phyloP scores from a whole-genome alignment of 2,888 invertebrate genomes.

The Mimumesa dahlbomi region DNA sequence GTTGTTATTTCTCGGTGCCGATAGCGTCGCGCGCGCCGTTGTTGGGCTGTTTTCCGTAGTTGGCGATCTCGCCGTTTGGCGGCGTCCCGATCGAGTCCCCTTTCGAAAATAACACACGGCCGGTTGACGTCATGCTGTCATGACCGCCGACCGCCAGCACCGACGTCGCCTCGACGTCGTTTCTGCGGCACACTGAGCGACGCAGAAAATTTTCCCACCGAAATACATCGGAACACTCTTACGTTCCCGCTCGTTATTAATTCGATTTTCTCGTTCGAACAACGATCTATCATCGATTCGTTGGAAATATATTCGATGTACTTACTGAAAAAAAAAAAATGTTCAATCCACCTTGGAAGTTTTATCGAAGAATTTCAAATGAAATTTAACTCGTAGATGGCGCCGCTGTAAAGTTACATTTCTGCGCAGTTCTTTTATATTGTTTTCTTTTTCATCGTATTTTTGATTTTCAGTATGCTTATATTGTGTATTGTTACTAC shows the following conservation, averaged over 20 bases:
- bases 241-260: neutral
- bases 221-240: constrained; percentile 13
- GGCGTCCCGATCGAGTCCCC: constrained; percentile 71
- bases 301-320: no score
- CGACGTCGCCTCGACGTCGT: constrained; percentile 82
- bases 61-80: constrained; percentile 51
- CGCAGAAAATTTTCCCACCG: constrained; percentile 50
- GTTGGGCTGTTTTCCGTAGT: constrained; percentile 54
- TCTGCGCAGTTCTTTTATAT: no score
- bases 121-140: constrained; percentile 79
- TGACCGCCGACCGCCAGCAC: constrained; percentile 77
- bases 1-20: constrained; percentile 53
- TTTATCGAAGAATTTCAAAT: no score
- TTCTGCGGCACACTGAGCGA: constrained; percentile 81
- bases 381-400: no score
- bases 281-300: no score
- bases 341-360: no score
- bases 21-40: constrained; percentile 48
- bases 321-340: no score
- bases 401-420: no score
- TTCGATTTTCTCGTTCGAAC: no score
- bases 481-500: no score
- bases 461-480: no score
- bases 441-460: no score
- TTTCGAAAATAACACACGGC: constrained; percentile 80